Evolutionary conservation across 2,888 invertebrate genomes (phyloP).

Genomic region (Tolmerus cingulatus): DNA sequence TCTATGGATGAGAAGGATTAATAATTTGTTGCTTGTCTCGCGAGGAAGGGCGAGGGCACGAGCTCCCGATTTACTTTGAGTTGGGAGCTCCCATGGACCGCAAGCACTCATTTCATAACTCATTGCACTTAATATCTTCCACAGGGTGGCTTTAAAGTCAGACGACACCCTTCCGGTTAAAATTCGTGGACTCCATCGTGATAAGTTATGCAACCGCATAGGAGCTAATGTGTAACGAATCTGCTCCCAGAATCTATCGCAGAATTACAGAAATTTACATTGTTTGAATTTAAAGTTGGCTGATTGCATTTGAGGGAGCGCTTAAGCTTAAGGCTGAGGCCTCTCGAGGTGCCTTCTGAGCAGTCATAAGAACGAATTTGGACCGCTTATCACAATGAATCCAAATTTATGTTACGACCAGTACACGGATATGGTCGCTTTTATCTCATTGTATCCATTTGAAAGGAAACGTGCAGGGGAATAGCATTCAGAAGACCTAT

Average conservation of each 20-base stretch:
- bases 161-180: background rate
- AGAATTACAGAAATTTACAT: background rate
- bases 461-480: background rate
- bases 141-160: background rate
- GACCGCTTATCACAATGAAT: background rate
- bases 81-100: background rate
- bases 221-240: background rate
- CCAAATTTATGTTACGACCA: background rate
- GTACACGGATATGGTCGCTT: background rate
- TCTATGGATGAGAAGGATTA: conserved; percentile 43
- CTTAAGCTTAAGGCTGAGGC: background rate
- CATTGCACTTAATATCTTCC: background rate
- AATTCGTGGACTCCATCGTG: background rate
- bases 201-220: background rate
- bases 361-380: background rate
- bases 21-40: conserved; percentile 40
- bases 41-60: background rate
- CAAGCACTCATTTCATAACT: background rate
- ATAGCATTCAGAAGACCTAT: background rate
- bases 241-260: background rate
- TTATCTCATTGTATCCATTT: background rate
- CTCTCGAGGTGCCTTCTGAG: background rate
- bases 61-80: background rate
- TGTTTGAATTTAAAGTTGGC: background rate
- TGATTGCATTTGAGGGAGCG: background rate